Percentiles rank a stretch among this genome's conserved stretches.
These are phyloP conservation scores for Falco punctatus DNA, from an alignment of 2,113 vertebrate species.

Conservation along the genomic window DNA sequence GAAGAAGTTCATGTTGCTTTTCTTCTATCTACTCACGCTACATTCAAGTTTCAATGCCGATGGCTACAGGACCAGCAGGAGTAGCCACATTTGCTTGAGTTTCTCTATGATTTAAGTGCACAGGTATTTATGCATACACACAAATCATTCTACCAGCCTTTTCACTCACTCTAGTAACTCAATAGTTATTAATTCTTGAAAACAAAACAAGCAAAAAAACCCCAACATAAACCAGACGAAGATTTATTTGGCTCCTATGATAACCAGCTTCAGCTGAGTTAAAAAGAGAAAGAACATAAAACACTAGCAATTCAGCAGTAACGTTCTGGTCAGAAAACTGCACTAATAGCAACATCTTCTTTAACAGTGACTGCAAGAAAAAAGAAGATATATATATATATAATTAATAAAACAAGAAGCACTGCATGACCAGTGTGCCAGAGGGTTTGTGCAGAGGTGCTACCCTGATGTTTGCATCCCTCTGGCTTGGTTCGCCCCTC, in stretches of 20 bases:
- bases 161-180: background rate
- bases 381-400: background rate
- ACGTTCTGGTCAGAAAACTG: background rate
- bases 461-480: accelerated
- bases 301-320: background rate
- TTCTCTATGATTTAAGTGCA: background rate
- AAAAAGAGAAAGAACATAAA: background rate
- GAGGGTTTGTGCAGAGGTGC: accelerated
- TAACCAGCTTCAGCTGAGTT: background rate
- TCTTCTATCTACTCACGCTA: background rate
- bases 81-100: background rate
- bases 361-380: background rate
- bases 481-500: background rate
- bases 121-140: background rate
- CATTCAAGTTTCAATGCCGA: background rate
- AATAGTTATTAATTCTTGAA: background rate
- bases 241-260: background rate
- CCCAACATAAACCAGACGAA: background rate
- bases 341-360: accelerated
- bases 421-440: accelerated
- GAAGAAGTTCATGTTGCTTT: background rate
- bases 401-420: background rate
- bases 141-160: background rate
- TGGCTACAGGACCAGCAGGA: background rate
- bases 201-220: background rate